Base-by-base conservation (phyloP, 2,797 vertebrate species). In the Steatocranus sp. region DNA sequence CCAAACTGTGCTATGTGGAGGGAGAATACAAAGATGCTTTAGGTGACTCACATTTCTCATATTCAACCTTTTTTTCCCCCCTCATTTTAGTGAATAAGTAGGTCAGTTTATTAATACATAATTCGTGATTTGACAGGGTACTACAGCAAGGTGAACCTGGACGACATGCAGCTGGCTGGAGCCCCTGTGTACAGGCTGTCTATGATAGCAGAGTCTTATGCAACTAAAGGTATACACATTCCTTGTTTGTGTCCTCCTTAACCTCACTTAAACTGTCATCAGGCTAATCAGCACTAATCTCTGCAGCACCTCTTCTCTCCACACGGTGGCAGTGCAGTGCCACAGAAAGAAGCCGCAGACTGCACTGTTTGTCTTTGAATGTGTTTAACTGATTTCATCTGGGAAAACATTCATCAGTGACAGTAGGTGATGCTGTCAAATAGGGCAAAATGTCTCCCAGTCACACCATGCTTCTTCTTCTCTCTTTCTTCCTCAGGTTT, bases 141-240 rank as follows among this genome's bases (percentile, higher is more conserved):
- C 3, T 99, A 98, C 34, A 94, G 95, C 84, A 95, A 88, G 8
- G 96, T 97, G 17, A 97, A 91, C 81, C 89, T 99, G 25, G 98
- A 99, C 7, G 98, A 99, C 79, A 79, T 99, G 94, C 97, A 97
- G 73, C 96, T 99, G 83, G 94, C 90, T 11, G 97, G 97, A 25
- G 95, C 96, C 68, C 96, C 99, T 9, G 96, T 98, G 0, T 99
- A 99, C 84, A 96, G 97, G 82, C 88, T 99, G 56, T 97, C 98
- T 51, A 97, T 99, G 96, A 97, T 99, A 34, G 99, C 99, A 1
- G 99, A 99, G 91, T 97, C 98, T 0, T 98, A 97, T n/a, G 97
- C 99, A 27, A 99, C 98, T 79, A 99, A 98, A 98, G 99, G 99
- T 98, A 54, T 20, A 78, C 23, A 2, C 43, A 7, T 20, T 27